Base-by-base conservation (phyloP, 92 coral and sea anemone species). In the Paramuricea clavata region DNA sequence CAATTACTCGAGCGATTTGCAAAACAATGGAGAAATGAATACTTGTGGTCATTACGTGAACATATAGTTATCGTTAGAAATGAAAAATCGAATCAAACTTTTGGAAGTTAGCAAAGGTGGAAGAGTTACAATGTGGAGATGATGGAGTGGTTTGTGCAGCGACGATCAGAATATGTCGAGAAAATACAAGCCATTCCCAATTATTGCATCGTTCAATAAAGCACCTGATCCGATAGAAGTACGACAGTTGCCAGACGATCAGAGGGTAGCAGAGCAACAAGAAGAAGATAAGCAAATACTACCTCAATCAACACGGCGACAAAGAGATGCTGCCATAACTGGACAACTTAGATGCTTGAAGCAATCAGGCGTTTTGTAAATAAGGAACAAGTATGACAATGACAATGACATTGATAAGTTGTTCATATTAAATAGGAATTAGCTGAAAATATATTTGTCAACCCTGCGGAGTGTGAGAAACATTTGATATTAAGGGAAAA, bases 191-290 rank as follows among this genome's bases (percentile, higher is more conserved):
- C 21, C 65, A 74, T 4, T 76, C 90, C 15, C 50, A 61, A 25
- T 54, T 28, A 12, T 56, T 90, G 12, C 36, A 62, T 70, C 61
- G 81, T 72, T 81, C 78, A 6, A 27, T 86, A 17, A 85, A 86
- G 54, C 90, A 90, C 44, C 83, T 85, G 32, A 30, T 90, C 21
- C 90, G 0, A 59, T 90, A 49, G 73, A 90, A 90, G 87, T 90
- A 23, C 49, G 67, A 57, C 11, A 2, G 2, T 52, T 17, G 2
- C 73, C 3, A 2, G 33, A 5, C 16, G 33, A 65, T 4, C 4
- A 11, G 19, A 65, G 3, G 3, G 5, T 26, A 1, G 23, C 61
- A 52, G 61, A 13, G 11, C 31, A 5, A 5, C 28, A 11, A 26
- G 2, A 2, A 32, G 41, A 32, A 26, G 41, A 65, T 26, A 3